Evolutionary conservation across 2,888 invertebrate genomes (phyloP).

Genomic region (Agelastica alni): DNA sequence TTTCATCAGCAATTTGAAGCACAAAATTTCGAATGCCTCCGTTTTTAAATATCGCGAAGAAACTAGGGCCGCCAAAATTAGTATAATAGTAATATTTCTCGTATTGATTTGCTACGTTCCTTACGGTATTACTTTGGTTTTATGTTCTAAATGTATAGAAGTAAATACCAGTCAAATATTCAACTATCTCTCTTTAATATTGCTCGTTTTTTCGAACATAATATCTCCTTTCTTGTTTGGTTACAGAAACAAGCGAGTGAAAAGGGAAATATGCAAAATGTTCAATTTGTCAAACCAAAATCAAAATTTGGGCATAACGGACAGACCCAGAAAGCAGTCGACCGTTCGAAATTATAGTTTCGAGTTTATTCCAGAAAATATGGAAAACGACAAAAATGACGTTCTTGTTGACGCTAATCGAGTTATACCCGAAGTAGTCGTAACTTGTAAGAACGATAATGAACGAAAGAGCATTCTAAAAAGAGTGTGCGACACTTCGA

Average conservation of each 20-base stretch:
- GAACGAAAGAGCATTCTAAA: conserved; percentile 54
- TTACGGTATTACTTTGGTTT: conserved; percentile 51
- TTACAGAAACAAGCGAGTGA: conserved; percentile 71
- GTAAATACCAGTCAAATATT: conserved; percentile 55
- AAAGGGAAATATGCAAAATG: conserved; percentile 61
- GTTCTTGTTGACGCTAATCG: conserved; percentile 28
- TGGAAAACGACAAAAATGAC: conserved; percentile 30
- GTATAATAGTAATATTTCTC: conserved; percentile 76
- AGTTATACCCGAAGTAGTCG: conserved; percentile 49
- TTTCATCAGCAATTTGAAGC: conserved; percentile 74
- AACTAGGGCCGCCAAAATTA: conserved; percentile 85
- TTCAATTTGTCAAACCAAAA: conserved; percentile 49
- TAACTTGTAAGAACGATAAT: conserved; percentile 49
- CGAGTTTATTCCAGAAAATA: conserved; percentile 32
- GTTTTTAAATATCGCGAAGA: conserved; percentile 86
- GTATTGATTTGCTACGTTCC: conserved; percentile 61
- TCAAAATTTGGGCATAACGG: conserved; percentile 18
- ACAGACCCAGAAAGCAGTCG: conserved; percentile 25
- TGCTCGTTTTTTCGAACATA: conserved; percentile 66
- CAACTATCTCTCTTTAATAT: conserved; percentile 61
- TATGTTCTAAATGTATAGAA: conserved; percentile 46
- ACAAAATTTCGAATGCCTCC: conserved; percentile 82
- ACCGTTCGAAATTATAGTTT: conserved; percentile 30
- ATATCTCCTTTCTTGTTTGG: conserved; percentile 78
- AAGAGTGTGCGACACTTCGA: conserved; percentile 50